Conservation (phyloP, 2,113 vertebrate species). For the Cardinalis cardinalis region DNA sequence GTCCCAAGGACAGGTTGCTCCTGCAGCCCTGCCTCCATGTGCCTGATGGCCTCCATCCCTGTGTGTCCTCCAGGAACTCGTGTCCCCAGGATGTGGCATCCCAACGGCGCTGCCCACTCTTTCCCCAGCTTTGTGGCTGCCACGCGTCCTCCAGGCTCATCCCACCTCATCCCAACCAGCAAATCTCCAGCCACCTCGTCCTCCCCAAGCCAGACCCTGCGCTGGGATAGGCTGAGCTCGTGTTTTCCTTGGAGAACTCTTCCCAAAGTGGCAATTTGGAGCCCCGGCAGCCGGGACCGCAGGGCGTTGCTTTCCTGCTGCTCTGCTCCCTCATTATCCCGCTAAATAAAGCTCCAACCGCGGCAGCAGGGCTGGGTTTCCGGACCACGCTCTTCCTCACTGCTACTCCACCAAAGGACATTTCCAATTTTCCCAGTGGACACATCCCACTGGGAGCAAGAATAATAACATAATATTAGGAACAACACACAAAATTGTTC, state of each 20-base stretch:
- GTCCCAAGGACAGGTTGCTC: not conserved
- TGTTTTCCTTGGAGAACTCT: slow-evolving; percentile 6
- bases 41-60: not conserved
- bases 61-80: rapidly evolving
- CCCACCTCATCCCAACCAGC: not conserved
- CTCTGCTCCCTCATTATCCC: slow-evolving; percentile 38
- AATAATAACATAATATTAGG: not conserved
- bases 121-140: not conserved
- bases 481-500: not conserved
- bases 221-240: not conserved
- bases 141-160: not conserved
- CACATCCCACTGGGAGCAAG: not conserved
- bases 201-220: not conserved
- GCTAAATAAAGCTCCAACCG: slow-evolving; percentile 15
- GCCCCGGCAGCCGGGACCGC: not conserved
- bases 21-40: not conserved
- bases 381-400: slow-evolving; percentile 11
- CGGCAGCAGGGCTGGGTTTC: slow-evolving; percentile 9
- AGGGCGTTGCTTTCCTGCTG: slow-evolving; percentile 53
- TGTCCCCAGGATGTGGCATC: not conserved
- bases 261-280: slow-evolving; percentile 26
- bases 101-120: rapidly evolving
- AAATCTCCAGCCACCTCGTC: not conserved
- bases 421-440: not conserved
- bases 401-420: not conserved